Evolutionary conservation across 2,797 vertebrate species (phyloP), one percentile per base, ranked within the genome.

Genomic region (Onychomys torridus): DNA sequence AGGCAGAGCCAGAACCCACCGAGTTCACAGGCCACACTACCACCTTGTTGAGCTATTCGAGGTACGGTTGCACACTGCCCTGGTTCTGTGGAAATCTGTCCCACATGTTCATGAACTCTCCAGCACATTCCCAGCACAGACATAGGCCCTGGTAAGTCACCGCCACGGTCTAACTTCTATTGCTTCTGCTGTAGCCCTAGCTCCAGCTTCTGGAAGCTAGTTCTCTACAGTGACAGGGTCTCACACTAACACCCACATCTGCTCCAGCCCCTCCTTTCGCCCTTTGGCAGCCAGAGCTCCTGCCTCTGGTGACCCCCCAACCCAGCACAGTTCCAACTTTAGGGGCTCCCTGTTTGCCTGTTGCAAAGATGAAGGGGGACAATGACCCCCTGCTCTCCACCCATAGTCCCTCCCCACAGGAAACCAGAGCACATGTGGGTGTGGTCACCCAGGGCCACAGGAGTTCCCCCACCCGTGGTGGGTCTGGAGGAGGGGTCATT

Each of bases 401-500:
- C 76, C 78, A 85, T 52, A 87, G 88, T 57, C 75, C 37, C 52
- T 95, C 59, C 83, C 82, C 93, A 94, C 76, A 96, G 93, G 96
- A 97, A 97, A 95, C 88, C 13, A 40, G 46, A 92, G 90, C 49
- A 91, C 43, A 2, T n/a, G 93, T 95, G 95, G 93, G 89, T 93
- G 93, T 96, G 94, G 91, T 92, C 93, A 95, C 61, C 76, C 67
- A 79, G 90, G 96, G 92, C 92, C 95, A 97, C 67, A 2, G 93
- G 77, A 94, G 88, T 97, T 96, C 17, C 67, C 52, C 2, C 43
- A 77, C 37, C 55, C 81, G 46, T 29, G 23, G 93, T 76, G 75
- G 43, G 19, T 89, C 95, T 91, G 86, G 75, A 97, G 86, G 94
- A 97, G 94, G 93, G 96, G 95, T 97, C 95, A 97, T 90, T 91